Evolutionary conservation across 2,113 vertebrate species (phyloP).

Genomic region (Oplegnathus fasciatus): DNA sequence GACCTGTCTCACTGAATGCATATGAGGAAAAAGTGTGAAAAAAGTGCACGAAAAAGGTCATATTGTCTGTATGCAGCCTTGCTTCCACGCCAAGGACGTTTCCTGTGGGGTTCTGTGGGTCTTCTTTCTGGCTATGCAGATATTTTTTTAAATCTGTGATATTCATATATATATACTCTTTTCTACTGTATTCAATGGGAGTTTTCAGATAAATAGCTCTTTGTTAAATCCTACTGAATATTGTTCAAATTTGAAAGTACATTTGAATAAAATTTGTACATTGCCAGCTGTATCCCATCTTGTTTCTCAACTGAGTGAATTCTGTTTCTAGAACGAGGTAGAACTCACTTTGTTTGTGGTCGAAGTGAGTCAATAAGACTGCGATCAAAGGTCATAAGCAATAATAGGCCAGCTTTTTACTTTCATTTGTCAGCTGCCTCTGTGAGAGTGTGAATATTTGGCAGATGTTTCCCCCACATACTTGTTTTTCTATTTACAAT

Average conservation of each 20-base stretch:
- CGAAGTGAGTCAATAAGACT: not conserved
- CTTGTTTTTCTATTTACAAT: too few species aligned
- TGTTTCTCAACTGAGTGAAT: not conserved
- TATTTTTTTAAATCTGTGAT: conserved; percentile 66
- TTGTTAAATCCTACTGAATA: conserved; percentile 71
- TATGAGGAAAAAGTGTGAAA: conserved; percentile 17
- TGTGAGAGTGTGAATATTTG: not conserved
- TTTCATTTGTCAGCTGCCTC: not conserved
- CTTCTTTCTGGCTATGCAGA: conserved; percentile 76
- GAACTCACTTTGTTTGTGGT: not conserved
- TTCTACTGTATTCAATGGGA: conserved; percentile 75
- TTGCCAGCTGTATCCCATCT: conserved; percentile 3
- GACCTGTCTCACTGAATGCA: conserved; percentile 23
- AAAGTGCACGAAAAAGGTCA: conserved; percentile 46
- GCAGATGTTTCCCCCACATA: not conserved
- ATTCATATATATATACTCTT: conserved; percentile 66
- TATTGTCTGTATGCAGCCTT: conserved; percentile 42
- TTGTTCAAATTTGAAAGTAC: conserved; percentile 65
- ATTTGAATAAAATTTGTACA: conserved; percentile 80
- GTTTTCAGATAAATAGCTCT: conserved; percentile 58
- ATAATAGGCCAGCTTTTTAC: not conserved
- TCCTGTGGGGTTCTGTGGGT: conserved; percentile 56
- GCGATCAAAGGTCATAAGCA: not conserved
- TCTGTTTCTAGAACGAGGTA: not conserved
- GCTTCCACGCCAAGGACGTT: conserved; percentile 47